Evolutionary conservation across 53 echinoderm and acorn worm genomes (phyloP), one percentile per base, ranked within the genome.

Genomic region (Luidia sarsii): DNA sequence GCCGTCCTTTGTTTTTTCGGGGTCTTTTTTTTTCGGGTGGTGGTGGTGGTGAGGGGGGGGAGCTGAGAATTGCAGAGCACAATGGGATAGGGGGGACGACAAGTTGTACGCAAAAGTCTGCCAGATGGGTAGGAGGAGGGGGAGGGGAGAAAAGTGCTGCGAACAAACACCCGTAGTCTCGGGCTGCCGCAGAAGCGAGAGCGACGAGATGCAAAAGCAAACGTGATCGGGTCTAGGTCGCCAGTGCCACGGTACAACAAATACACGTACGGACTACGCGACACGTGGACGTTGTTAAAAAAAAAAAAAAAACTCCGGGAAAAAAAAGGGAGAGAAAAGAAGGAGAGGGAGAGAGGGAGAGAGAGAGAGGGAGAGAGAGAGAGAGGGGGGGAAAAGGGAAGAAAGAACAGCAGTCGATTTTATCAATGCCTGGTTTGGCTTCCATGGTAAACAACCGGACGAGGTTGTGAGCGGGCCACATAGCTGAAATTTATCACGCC

Each of bases 371-470:
- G n/a, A n/a, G n/a, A n/a, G n/a, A n/a, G n/a, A n/a, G n/a, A n/a
- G n/a, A n/a, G n/a, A n/a, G n/a, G n/a, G n/a, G n/a, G n/a, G n/a
- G n/a, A n/a, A n/a, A n/a, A n/a, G n/a, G n/a, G n/a, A n/a, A n/a
- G n/a, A n/a, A 69, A 50, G 63, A 77, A 75, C 82, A 82, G 83
- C 77, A 39, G 67, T 83, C 60, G 87, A 70, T 77, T 82, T 77
- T 87, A 87, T 87, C 82, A 87, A 87, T 87, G 80, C 83, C 84
- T 32, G 79, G 50, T 71, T 80, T 67, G 83, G 50, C 83, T 87
- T 33, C 61, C 55, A 91, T 70, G 81, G 91, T 91, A 91, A 91
- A 91, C 91, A 91, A 87, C 79, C 61, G 60, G 61, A 77, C 77
- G 77, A 77, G 77, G 77, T 77, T 77, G 6, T 39, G 34, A 60